These are phyloP conservation scores for Malacoctenus gilli DNA, from an alignment of 2,797 vertebrate genomes.

Conservation along the genomic window DNA sequence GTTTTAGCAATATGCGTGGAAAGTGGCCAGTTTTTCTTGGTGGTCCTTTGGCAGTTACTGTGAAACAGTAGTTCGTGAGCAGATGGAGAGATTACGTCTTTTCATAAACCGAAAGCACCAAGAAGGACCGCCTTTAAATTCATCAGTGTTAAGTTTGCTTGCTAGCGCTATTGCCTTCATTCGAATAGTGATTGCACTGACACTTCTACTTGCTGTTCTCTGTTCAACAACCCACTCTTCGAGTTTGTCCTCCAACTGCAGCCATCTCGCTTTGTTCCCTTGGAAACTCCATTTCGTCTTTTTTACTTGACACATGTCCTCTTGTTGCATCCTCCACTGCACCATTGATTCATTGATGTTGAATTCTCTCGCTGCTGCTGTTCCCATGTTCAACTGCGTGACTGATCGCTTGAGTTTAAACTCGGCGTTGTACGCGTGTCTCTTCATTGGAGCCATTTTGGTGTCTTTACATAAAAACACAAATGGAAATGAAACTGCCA, in stretches of 20 bases:
- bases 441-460: too few species aligned
- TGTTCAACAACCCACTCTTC: conserved; percentile 6
- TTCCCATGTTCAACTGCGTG: too few species aligned
- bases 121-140: conserved; percentile 11
- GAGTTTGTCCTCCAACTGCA: neutral
- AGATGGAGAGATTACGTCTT: conserved; percentile 10
- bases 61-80: neutral
- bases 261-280: too few species aligned
- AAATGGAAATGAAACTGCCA: too few species aligned
- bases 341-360: too few species aligned
- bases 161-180: conserved; percentile 9
- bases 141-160: conserved; percentile 5
- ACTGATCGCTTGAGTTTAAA: too few species aligned
- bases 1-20: conserved; percentile 6
- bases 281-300: too few species aligned
- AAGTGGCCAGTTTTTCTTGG: conserved; percentile 11
- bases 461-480: too few species aligned
- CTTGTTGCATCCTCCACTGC: too few species aligned
- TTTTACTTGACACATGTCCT: too few species aligned
- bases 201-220: conserved; percentile 5
- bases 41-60: conserved; percentile 3
- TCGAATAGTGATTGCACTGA: conserved; percentile 1
- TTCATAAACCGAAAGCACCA: conserved; percentile 22
- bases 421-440: too few species aligned
- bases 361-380: too few species aligned